Evolutionary conservation across 2,888 invertebrate species (phyloP).

Genomic region (Diogma glabrata): DNA sequence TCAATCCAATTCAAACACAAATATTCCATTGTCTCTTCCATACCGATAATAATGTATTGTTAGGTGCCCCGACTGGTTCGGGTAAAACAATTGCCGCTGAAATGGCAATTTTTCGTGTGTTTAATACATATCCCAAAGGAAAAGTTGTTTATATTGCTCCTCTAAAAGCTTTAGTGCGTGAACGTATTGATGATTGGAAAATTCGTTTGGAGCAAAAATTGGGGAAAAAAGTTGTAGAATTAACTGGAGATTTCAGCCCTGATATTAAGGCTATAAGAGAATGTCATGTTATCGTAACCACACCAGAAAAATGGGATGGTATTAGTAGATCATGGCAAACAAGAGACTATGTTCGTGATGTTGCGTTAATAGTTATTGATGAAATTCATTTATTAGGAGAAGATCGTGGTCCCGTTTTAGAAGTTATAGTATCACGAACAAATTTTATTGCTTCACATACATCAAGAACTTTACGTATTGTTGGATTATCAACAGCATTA

Average conservation of each 20-base stretch:
- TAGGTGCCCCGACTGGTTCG: constrained; percentile 77
- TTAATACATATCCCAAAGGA: constrained; percentile 63
- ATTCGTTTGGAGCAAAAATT: constrained; percentile 59
- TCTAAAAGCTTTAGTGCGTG: constrained; percentile 91
- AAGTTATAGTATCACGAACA: constrained; percentile 95
- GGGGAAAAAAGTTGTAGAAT: constrained; percentile 78
- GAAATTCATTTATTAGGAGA: constrained; percentile 96
- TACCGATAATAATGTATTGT: constrained; percentile 82
- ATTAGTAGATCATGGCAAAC: constrained; percentile 98
- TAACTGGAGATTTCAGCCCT: constrained; percentile 88
- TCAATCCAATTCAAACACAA: constrained; percentile 98
- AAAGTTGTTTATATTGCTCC: constrained; percentile 98
- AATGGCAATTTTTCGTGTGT: constrained; percentile 89
- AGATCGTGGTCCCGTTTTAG: constrained; percentile 80
- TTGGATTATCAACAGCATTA: constrained; percentile 93
- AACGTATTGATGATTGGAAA: constrained; percentile 93
- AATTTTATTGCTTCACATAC: constrained; percentile 93
- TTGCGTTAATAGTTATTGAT: constrained; percentile 89
- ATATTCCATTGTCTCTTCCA: constrained; percentile 94
- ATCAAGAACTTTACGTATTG: constrained; percentile 66
- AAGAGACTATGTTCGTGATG: constrained; percentile 83
- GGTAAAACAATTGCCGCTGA: constrained; percentile 99
- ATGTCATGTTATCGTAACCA: constrained; percentile 92
- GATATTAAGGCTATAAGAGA: constrained; percentile 68
- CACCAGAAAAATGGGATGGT: constrained; percentile 99